These are phyloP conservation scores for Lerista edwardsae DNA, from an alignment of 2,797 vertebrate genomes.

Conservation along the genomic window DNA sequence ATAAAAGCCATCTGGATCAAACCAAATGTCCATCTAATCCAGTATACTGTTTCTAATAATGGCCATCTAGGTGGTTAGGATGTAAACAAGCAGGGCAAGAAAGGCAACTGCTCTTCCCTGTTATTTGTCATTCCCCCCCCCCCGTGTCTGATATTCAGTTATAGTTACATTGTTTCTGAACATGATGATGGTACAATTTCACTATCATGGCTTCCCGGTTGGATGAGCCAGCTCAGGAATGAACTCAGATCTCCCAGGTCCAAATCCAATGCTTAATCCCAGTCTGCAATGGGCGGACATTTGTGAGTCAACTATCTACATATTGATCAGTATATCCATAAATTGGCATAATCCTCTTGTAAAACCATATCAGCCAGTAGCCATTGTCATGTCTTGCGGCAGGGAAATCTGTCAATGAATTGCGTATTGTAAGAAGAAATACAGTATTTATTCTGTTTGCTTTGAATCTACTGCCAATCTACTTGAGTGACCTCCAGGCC, in stretches of 20 bases:
- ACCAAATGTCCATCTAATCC: too few species aligned
- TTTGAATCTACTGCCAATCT: not conserved
- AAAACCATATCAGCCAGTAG: not conserved
- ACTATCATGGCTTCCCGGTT: too few species aligned
- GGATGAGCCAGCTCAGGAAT: too few species aligned
- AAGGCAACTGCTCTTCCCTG: too few species aligned
- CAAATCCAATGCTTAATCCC: too few species aligned
- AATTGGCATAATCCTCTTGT: not conserved
- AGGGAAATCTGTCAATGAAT: not conserved
- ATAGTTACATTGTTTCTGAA: not conserved
- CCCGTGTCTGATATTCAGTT: not conserved
- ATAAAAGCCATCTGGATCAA: not conserved
- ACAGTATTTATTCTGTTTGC: not conserved
- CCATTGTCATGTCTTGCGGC: not conserved
- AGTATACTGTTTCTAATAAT: not conserved
- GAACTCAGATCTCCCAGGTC: too few species aligned
- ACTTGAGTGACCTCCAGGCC: not conserved
- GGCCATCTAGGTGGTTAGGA: not conserved
- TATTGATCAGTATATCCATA: not conserved
- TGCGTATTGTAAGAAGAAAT: too few species aligned
- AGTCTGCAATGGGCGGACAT: too few species aligned
- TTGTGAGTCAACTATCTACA: too few species aligned
- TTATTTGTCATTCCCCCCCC: not conserved
- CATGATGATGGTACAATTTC: not conserved
- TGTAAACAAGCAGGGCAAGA: not conserved